Evolutionary conservation across 2,888 invertebrate species (phyloP).

Genomic region (Mechanitis messenoides): DNA sequence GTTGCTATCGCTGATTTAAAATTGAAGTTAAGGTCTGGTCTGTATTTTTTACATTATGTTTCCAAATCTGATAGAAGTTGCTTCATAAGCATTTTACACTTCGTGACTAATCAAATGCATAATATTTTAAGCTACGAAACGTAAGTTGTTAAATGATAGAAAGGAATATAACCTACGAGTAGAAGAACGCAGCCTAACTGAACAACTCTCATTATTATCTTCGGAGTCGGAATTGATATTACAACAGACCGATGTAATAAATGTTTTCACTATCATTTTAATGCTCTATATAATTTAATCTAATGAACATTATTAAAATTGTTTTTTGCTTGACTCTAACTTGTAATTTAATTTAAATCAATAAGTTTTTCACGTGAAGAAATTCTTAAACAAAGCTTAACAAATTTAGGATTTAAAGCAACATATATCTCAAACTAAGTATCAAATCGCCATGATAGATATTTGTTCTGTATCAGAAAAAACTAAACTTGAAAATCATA

Average conservation of each 20-base stretch:
- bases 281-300: constrained; percentile 1
- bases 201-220: constrained; percentile 43
- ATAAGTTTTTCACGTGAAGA: too few species aligned
- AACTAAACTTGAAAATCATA: constrained; percentile 44
- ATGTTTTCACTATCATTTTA: constrained; percentile 2
- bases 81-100: too few species aligned
- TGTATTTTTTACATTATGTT: constrained; percentile 13
- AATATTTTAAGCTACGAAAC: constrained; percentile 42
- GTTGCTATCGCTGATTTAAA: constrained; percentile 23
- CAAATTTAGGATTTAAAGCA: constrained; percentile 43
- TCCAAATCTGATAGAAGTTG: constrained; percentile 7
- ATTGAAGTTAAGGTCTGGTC: constrained; percentile 32
- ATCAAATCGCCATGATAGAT: constrained; percentile 51
- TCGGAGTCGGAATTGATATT: constrained; percentile 43
- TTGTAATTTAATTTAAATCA: too few species aligned
- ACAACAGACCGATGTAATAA: constrained; percentile 49
- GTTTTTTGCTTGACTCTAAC: too few species aligned
- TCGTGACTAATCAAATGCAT: constrained; percentile 5
- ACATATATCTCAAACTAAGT: constrained; percentile 42
- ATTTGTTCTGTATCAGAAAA: constrained; percentile 54
- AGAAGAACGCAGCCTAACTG: constrained; percentile 40
- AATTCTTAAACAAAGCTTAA: background rate
- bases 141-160: constrained; percentile 42
- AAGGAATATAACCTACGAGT: constrained; percentile 41
- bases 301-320: too few species aligned